phyloP scores from a whole-genome alignment of 2,888 invertebrate species.

The Dugesia japonica region DNA sequence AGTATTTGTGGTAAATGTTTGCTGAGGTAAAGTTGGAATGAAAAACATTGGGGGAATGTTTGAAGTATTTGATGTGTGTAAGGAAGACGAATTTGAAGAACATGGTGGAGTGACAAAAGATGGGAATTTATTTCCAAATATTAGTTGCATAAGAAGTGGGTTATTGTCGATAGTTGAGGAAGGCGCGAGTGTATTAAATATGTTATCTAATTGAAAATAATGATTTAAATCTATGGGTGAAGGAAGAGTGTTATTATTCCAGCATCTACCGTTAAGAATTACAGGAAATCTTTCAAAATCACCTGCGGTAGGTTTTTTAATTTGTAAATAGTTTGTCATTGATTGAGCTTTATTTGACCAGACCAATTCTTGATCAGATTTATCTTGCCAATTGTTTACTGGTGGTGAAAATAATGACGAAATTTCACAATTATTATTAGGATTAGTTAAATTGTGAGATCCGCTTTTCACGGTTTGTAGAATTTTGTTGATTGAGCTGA shows the following conservation, averaged over 20 bases:
- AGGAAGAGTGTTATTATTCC: neutral
- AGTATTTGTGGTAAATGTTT: neutral
- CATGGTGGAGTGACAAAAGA: neutral
- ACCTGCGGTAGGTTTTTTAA: neutral
- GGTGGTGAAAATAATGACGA: neutral
- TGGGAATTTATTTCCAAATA: neutral
- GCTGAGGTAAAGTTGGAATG: neutral
- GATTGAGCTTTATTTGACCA: constrained; percentile 4
- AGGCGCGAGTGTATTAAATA: neutral
- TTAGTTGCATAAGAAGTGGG: neutral
- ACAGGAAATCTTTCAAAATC: constrained; percentile 20
- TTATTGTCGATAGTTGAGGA: neutral
- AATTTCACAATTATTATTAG: neutral
- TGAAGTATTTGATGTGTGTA: neutral
- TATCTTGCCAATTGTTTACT: neutral
- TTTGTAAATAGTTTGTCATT: neutral
- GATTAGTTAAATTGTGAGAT: neutral
- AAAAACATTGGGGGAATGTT: neutral
- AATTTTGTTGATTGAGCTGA: constrained; percentile 55
- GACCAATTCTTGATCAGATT: neutral
- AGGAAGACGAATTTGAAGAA: neutral
- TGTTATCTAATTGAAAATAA: constrained; percentile 1
- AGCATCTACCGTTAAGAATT: neutral
- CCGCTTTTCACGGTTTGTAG: constrained; percentile 57
- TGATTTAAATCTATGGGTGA: neutral